phyloP scores from a whole-genome alignment of 2,888 invertebrate genomes.

The Conomelus anceps region DNA sequence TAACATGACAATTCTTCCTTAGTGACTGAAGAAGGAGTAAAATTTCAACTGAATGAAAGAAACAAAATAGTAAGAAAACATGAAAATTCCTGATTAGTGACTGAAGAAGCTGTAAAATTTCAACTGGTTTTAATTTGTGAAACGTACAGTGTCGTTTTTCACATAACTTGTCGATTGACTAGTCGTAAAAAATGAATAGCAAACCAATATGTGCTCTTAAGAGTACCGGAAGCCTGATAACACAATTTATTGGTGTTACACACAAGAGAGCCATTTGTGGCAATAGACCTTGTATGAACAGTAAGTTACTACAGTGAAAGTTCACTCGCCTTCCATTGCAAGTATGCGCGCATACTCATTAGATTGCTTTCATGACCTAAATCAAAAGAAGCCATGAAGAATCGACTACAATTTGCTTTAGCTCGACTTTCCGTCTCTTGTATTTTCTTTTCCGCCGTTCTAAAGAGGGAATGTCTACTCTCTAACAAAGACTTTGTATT shows the following conservation, averaged over 20 bases:
- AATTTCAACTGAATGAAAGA: not conserved
- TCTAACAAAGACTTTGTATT: not conserved
- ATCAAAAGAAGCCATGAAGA: not conserved
- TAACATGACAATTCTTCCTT: no score
- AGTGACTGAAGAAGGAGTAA: no score
- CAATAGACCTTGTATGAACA: not conserved
- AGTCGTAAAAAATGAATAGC: not conserved
- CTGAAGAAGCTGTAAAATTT: not conserved
- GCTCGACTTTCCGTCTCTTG: not conserved
- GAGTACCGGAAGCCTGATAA: not conserved
- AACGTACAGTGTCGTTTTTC: not conserved
- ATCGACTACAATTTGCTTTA: not conserved
- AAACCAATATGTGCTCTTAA: not conserved
- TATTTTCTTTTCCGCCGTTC: not conserved
- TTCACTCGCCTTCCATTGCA: not conserved
- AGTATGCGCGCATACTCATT: not conserved
- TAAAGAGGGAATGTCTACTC: not conserved
- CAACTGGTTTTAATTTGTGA: not conserved
- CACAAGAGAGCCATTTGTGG: not conserved
- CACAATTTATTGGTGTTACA: not conserved
- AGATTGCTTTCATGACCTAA: not conserved
- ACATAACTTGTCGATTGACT: not conserved
- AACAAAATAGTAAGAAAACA: no score
- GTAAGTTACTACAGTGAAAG: not conserved
- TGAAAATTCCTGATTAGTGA: no score